These are phyloP conservation scores for Bactericera cockerelli DNA, from an alignment of 1,140 invertebrate species.

Conservation along the genomic window DNA sequence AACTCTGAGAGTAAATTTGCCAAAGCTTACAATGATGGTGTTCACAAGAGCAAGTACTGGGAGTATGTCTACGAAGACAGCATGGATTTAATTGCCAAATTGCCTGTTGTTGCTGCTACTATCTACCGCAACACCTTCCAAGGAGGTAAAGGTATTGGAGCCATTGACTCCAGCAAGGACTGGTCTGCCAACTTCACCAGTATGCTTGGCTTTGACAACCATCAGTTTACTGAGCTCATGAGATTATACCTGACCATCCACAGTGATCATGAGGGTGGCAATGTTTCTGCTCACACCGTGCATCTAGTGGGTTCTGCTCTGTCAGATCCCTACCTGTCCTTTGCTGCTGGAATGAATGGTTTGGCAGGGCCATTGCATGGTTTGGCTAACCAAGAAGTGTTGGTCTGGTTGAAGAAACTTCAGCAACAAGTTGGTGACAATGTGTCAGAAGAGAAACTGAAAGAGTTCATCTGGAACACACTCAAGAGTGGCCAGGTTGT, in stretches of 20 bases:
- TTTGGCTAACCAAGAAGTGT: slow-evolving; percentile 84
- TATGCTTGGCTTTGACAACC: slow-evolving; percentile 77
- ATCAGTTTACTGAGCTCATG: slow-evolving; percentile 76
- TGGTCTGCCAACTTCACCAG: slow-evolving; percentile 87
- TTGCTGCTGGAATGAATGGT: slow-evolving; percentile 87
- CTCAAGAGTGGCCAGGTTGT: slow-evolving; percentile 90
- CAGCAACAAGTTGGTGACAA: slow-evolving; percentile 61
- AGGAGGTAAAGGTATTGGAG: slow-evolving; percentile 68
- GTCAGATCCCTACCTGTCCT: slow-evolving; percentile 87
- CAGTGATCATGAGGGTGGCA: slow-evolving; percentile 88
- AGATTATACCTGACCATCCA: slow-evolving; percentile 92
- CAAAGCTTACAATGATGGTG: slow-evolving; percentile 72
- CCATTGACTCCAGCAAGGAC: slow-evolving; percentile 78
- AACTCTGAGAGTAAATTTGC: slow-evolving; percentile 91
- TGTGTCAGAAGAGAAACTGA: slow-evolving; percentile 70
- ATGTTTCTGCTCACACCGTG: slow-evolving; percentile 86
- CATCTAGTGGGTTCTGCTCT: slow-evolving; percentile 90
- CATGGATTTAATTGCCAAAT: slow-evolving; percentile 91
- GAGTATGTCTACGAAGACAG: slow-evolving; percentile 83
- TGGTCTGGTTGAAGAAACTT: slow-evolving; percentile 71
- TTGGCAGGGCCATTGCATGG: slow-evolving; percentile 91
- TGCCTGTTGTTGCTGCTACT: slow-evolving; percentile 84
- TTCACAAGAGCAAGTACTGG: slow-evolving; percentile 78
- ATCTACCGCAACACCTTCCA: slow-evolving; percentile 83
- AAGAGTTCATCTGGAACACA: slow-evolving; percentile 89